Conservation (phyloP, 2,888 invertebrate species). For the Reticulitermes lucifugus region DNA sequence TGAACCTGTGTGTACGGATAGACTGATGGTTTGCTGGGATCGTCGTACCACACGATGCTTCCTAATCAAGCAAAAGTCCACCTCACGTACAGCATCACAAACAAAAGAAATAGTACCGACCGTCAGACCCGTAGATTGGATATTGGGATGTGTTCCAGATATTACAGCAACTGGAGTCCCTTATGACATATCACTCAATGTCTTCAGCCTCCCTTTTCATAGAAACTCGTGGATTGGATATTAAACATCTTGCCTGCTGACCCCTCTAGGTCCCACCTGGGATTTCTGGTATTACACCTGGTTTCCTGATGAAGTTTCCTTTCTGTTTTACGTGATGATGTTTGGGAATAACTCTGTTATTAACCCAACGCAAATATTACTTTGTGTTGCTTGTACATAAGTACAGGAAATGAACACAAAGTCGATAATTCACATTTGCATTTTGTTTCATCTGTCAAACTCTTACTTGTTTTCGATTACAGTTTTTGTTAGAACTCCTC, state of each 20-base stretch:
- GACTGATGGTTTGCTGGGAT: not conserved
- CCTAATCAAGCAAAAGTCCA: conserved; percentile 32
- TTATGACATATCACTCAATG: conserved; percentile 43
- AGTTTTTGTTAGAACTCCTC: too few relatives aligned
- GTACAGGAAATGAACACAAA: too few relatives aligned
- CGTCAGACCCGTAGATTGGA: conserved; percentile 41
- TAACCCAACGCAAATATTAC: too few relatives aligned
- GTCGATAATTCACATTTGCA: too few relatives aligned
- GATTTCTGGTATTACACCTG: conserved; percentile 8
- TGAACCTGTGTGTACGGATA: not conserved
- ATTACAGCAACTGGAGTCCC: conserved; percentile 32
- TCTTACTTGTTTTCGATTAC: too few relatives aligned
- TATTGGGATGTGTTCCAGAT: conserved; percentile 45
- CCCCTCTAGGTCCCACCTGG: conserved; percentile 25
- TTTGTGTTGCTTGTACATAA: too few relatives aligned
- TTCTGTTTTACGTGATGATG: too few relatives aligned
- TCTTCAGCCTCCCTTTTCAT: conserved; percentile 29
- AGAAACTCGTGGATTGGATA: conserved; percentile 40
- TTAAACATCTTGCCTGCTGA: conserved; percentile 28
- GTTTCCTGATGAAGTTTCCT: not conserved
- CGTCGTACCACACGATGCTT: conserved; percentile 6
- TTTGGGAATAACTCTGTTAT: too few relatives aligned
- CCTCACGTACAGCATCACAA: conserved; percentile 37
- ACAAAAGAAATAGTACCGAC: conserved; percentile 28
- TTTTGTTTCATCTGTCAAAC: too few relatives aligned